Base-by-base conservation (phyloP, 2,797 vertebrate genomes). In the Poecilia wingei region DNA sequence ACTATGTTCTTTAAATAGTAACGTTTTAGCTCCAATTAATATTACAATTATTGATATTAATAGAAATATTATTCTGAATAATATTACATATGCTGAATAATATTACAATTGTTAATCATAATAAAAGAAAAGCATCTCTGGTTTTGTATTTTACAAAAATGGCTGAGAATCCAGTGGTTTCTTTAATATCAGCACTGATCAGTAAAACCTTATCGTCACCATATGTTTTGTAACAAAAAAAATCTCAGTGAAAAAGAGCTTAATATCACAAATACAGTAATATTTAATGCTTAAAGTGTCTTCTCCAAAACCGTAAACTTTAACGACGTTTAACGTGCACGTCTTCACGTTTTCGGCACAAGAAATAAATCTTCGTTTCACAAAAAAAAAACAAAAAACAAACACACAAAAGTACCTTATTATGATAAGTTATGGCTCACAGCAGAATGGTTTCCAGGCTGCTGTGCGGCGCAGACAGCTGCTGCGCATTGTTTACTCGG, bases 401-500 rank as follows among this genome's bases (percentile, higher is more conserved):
- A 49, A 36, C 41, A n/a, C 25, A 75, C 5, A 43, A 43, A 45
- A 64, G 13, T 39, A 13, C n/a, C 22, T 14, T 70, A 22, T 80
- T 45, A 43, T 59, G 55, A 75, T 22, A 71, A 72, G 66, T 31
- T 16, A 39, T 61, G 28, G 68, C 41, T 80, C 74, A 13, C 45
- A 45, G 31, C 46, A 39, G 43, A 72, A 47, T 47, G 61, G 47
- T n/a, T 74, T 74, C 18, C 59, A 49, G 39, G 45, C 20, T 64
- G 74, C 70, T 43, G 1, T 3, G 43, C 18, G 59, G 36, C 61
- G 41, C 55, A 66, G 25, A 74, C 81, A 77, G 61, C 77, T 59
- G 49, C 66, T 49, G 33, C 20, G 47, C 47, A 46, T 74, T 79
- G 49, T 59, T 79, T 55, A 2, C 36, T 0, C 41, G 68, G 79